A percentile compares a stretch with the other conserved stretches of the same genome.
These are phyloP conservation scores for Paraescarpia echinospica DNA, from an alignment of 1,140 invertebrate species.

Conservation along the genomic window DNA sequence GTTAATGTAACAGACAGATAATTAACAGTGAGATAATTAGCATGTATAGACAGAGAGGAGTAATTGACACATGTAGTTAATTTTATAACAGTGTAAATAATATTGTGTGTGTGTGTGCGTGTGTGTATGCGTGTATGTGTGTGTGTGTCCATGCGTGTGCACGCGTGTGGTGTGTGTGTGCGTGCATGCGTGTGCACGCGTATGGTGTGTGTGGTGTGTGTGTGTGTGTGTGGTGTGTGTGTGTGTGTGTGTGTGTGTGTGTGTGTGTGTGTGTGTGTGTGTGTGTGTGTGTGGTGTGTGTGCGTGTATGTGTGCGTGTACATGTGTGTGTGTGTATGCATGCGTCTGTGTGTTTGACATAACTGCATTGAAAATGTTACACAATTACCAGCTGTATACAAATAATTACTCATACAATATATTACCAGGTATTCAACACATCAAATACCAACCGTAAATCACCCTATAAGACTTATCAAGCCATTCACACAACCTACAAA, in stretches of 20 bases:
- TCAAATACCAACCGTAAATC: neutral
- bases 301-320: neutral
- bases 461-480: neutral
- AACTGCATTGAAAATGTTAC: too few relatives aligned
- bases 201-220: conserved; percentile 14
- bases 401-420: neutral
- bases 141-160: neutral
- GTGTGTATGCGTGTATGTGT: too few relatives aligned
- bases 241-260: too few relatives aligned
- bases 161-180: too few relatives aligned
- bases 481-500: neutral
- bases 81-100: neutral
- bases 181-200: neutral
- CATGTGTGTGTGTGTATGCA: neutral
- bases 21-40: neutral
- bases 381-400: too few relatives aligned
- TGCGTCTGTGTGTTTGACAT: neutral
- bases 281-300: conserved; percentile 15
- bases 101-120: neutral
- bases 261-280: neutral
- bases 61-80: neutral
- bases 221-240: neutral
- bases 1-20: neutral
- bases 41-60: neutral
- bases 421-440: neutral